phyloP scores from a whole-genome alignment of 2,113 vertebrate genomes.

The Heteronetta atricapilla region DNA sequence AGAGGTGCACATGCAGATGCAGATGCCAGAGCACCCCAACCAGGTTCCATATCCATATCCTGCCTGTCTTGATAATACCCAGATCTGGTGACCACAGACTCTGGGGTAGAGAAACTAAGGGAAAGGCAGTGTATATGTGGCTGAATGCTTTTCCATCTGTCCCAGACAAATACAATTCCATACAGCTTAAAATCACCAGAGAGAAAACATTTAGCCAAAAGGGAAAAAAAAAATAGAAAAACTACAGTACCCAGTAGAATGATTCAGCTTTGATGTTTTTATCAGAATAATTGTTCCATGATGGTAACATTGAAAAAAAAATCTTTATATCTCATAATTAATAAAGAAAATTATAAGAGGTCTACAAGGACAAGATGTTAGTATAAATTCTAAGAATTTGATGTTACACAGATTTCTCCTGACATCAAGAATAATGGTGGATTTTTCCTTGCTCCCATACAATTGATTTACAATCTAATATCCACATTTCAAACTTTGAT shows the following conservation, averaged over 20 bases:
- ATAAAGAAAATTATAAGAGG: background rate
- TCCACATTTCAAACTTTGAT: background rate
- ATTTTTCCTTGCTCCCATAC: constrained; percentile 15
- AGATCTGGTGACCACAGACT: background rate
- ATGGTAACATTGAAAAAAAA: background rate
- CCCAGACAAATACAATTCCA: background rate
- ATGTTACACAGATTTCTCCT: constrained; percentile 20
- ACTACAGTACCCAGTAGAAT: background rate
- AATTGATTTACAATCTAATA: constrained; percentile 21
- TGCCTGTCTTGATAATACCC: background rate
- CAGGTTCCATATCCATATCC: background rate
- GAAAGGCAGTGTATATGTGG: background rate
- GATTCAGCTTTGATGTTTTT: background rate
- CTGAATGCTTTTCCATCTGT: background rate
- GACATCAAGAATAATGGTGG: background rate
- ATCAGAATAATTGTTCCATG: background rate
- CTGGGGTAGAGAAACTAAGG: background rate
- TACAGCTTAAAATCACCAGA: background rate
- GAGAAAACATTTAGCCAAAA: background rate
- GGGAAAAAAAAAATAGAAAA: background rate
- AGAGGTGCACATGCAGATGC: too few relatives aligned
- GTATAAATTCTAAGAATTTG: background rate
- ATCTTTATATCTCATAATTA: background rate
- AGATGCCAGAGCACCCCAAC: background rate
- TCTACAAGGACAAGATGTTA: background rate